phyloP scores from a whole-genome alignment of 2,113 vertebrate genomes.

The Triplophysa tibetana region DNA sequence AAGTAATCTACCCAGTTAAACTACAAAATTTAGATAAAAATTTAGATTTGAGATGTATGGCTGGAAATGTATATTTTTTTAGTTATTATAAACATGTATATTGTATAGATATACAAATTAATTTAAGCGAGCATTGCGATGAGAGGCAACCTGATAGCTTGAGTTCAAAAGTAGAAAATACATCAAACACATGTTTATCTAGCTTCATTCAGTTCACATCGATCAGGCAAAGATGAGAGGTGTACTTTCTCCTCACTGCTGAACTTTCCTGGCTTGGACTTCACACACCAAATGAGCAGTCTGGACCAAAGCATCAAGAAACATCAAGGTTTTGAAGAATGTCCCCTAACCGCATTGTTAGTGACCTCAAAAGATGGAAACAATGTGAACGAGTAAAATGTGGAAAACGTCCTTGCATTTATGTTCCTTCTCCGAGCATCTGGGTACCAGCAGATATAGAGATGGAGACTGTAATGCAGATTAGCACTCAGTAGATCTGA shows the following conservation, averaged over 20 bases:
- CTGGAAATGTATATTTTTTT: too few species aligned
- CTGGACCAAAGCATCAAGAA: slow-evolving; percentile 30
- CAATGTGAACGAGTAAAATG: neutral
- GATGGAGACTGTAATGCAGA: neutral
- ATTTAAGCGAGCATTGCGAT: neutral
- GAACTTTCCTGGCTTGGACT: slow-evolving; percentile 4
- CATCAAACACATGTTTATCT: slow-evolving; percentile 26
- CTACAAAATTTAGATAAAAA: too few species aligned
- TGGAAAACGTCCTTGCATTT: neutral
- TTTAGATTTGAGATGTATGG: too few species aligned
- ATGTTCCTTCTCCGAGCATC: slow-evolving; percentile 12
- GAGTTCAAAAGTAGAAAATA: slow-evolving; percentile 18
- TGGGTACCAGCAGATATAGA: slow-evolving; percentile 19
- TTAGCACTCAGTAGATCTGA: slow-evolving; percentile 19
- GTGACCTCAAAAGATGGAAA: slow-evolving; percentile 32
- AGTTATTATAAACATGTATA: too few species aligned
- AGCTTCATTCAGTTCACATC: neutral
- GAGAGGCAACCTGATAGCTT: neutral
- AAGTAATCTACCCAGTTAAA: too few species aligned
- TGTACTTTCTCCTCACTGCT: slow-evolving; percentile 11
- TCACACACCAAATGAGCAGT: slow-evolving; percentile 14
- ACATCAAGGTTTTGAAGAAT: slow-evolving; percentile 24
- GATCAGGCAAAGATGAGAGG: slow-evolving; percentile 1
- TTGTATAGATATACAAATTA: too few species aligned
- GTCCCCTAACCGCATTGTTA: slow-evolving; percentile 12